phyloP scores from a whole-genome alignment of 1,140 invertebrate species.

The Steinernema feltiae region DNA sequence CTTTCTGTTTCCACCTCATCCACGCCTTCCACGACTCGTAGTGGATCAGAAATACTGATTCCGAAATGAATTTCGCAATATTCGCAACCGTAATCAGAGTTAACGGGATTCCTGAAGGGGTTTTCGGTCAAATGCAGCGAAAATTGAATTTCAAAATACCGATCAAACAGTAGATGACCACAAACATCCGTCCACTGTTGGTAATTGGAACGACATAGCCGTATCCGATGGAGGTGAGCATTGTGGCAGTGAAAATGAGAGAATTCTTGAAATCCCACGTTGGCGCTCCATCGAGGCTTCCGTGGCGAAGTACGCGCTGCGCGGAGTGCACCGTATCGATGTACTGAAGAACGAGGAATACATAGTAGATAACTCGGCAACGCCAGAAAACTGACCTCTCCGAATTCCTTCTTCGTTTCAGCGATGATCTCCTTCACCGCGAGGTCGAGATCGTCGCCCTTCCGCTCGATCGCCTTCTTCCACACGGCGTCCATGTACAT shows the following conservation, averaged over 20 bases:
- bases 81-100: slow-evolving; percentile 56
- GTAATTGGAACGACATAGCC: slow-evolving; percentile 55
- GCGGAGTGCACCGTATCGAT: slow-evolving; percentile 51
- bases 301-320: slow-evolving; percentile 46
- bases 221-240: slow-evolving; percentile 56
- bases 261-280: slow-evolving; percentile 55
- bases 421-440: slow-evolving; percentile 25
- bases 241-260: slow-evolving; percentile 56
- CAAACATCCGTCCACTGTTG: slow-evolving; percentile 50
- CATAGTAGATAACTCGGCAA: not conserved
- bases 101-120: slow-evolving; percentile 50
- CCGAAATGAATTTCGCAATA: slow-evolving; percentile 51
- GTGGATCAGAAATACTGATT: slow-evolving; percentile 44
- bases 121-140: not conserved
- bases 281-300: slow-evolving; percentile 28
- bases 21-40: slow-evolving; percentile 51
- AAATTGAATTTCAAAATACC: slow-evolving; percentile 24
- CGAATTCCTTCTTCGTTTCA: slow-evolving; percentile 34
- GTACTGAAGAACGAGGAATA: slow-evolving; percentile 29
- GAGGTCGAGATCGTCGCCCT: slow-evolving; percentile 13
- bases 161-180: slow-evolving; percentile 56
- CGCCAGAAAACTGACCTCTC: slow-evolving; percentile 31
- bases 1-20: slow-evolving; percentile 40
- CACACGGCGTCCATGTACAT: slow-evolving; percentile 43
- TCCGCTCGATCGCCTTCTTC: slow-evolving; percentile 26